Evolutionary conservation across 2,888 invertebrate genomes (phyloP), one percentile per base, ranked within the genome.

Genomic region (Drosophila antonietae): DNA sequence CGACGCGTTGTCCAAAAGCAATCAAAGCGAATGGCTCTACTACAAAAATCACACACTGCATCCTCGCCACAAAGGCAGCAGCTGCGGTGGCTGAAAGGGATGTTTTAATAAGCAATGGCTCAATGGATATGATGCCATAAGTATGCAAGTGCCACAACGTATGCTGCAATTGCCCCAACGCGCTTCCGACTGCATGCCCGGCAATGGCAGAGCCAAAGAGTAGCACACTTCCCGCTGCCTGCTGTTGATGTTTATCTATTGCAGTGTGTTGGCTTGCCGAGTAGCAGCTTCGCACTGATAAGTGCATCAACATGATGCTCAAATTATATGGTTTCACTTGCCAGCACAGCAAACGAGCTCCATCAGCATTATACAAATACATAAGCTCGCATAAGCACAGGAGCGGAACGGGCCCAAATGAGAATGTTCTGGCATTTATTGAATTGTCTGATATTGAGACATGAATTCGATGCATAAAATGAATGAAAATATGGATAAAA

Each of bases 221-320:
- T 67, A 80, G 74, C 76, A 74, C 73, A 68, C 78, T 68, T 80
- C 68, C 39, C 44, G 33, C 43, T 59, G 58, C 71, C 46, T 52
- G 66, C 81, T 69, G 63, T 66, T 78, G 81, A 83, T 85, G 83
- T 77, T 85, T 85, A 84, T 81, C 81, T 81, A 77, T 69, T 31
- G 72, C 73, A 75, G 66, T 74, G n/a, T n/a, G 39, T 53, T 23
- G 8, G 78, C 76, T 84, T 87, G 87, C 68, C 80, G 79, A 87
- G 70, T 47, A 44, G 39, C 46, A 47, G 46, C 46, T 23, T 66
- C 76, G 69, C 72, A 67, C 81, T 86, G 88, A 85, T 85, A 85
- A 85, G 88, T 85, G 83, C 88, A 80, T 74, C 83, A 83, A 80
- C 78, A 88, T 86, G 78, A 83, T 78, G 83, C 78, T 88, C 82